Evolutionary conservation across 2,797 vertebrate genomes (phyloP), one percentile per base, ranked within the genome.

Genomic region (Leucoraja ocellata): DNA sequence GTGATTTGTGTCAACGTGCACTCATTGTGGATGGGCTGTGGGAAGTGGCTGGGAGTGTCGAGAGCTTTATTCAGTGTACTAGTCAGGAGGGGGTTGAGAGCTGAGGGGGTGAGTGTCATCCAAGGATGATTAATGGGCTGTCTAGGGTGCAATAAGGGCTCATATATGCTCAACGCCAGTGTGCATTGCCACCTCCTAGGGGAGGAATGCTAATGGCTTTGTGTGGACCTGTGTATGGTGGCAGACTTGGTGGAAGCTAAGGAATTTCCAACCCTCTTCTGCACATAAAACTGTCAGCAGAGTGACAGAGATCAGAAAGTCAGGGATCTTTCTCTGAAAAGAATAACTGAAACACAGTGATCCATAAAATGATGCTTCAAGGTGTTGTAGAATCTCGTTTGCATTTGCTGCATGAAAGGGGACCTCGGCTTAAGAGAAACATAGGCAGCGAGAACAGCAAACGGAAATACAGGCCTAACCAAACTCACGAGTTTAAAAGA

Each of bases 111-210:
- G 95, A 96, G 95, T 96, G 97, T 97, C 97, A 96, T 95, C 96
- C 97, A 95, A 78, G 93, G 93, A 96, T 98, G 97, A 97, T 97
- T 97, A 97, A 97, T 97, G 97, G 96, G 95, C 96, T 95, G 95
- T 95, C 95, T 95, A 96, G 96, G 96, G 91, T 95, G 95, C 96
- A 95, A 94, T 93, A 93, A 95, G 95, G 95, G 95, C 96, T 96
- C 96, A 96, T 96, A 95, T 96, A 96, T 95, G 93, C 96, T 92
- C 90, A 28, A 76, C 36, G 76, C 71, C 71, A 92, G 39, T 92
- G 90, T 96, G 95, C 95, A 95, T 96, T 96, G 96, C 95, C 96
- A 96, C 96, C 96, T 96, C 96, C 96, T 96, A 95, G 95, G 96
- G 96, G 94, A 96, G 96, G 97, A 96, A 97, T 97, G 96, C 96